Evolutionary conservation across 2,888 invertebrate species (phyloP).

Genomic region (Eubasilissa splendida): DNA sequence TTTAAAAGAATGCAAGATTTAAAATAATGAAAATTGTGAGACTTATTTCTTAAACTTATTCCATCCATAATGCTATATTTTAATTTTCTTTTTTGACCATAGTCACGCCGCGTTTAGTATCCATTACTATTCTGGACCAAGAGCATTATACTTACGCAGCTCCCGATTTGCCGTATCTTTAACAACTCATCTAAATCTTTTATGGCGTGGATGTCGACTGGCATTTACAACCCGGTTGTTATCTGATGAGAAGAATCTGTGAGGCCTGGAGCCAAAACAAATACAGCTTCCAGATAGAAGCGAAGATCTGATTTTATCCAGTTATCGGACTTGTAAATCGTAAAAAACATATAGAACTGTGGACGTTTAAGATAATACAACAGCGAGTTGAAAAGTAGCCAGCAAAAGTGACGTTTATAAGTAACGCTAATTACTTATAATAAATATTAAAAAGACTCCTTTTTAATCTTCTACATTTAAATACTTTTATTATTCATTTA

Average conservation of each 20-base stretch:
- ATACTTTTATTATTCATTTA: no score
- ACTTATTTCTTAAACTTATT: no score
- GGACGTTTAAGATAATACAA: slow-evolving; percentile 11
- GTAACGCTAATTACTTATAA: neutral
- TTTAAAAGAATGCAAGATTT: no score
- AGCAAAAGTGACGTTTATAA: neutral
- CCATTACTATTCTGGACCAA: no score
- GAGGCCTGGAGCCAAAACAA: slow-evolving; percentile 24
- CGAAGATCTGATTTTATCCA: slow-evolving; percentile 10
- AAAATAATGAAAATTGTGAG: no score
- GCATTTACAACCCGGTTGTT: slow-evolving; percentile 13
- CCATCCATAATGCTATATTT: no score
- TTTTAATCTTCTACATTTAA: no score
- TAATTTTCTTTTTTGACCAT: no score
- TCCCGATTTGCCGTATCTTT: slow-evolving; percentile 17
- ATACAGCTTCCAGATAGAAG: slow-evolving; percentile 29
- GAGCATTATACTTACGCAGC: neutral
- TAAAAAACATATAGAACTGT: neutral
- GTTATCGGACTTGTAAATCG: slow-evolving; percentile 31
- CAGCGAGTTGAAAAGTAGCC: neutral
- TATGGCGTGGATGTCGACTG: slow-evolving; percentile 26
- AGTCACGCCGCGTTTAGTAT: no score
- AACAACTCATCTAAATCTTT: slow-evolving; percentile 20
- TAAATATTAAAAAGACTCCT: neutral
- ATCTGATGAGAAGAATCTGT: slow-evolving; percentile 21